Conservation (phyloP, 92 coral and sea anemone species). For the Zoanthus gigantus region DNA sequence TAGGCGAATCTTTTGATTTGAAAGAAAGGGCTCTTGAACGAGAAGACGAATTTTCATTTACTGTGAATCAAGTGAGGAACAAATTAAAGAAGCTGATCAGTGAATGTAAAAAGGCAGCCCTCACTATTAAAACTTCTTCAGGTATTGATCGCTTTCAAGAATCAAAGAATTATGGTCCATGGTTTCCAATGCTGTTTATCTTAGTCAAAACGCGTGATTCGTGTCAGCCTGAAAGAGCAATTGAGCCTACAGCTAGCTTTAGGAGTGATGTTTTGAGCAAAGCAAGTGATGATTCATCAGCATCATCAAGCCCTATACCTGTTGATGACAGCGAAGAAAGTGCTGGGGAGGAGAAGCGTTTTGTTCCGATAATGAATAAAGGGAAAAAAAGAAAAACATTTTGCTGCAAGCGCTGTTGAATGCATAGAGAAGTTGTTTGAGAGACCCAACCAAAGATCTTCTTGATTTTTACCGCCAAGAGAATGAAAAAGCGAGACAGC, state of each 20-base stretch:
- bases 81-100: conserved; percentile 1
- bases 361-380: not conserved
- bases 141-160: not conserved
- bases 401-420: conserved; percentile 27
- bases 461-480: conserved; percentile 52
- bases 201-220: not conserved
- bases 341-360: not conserved
- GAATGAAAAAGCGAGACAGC: conserved; percentile 49
- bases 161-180: too few species aligned
- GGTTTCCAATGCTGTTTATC: too few species aligned
- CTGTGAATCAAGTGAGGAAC: conserved; percentile 2
- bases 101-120: conserved; percentile 9
- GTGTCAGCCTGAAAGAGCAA: conserved; percentile 7
- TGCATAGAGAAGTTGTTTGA: conserved; percentile 48
- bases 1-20: too few species aligned
- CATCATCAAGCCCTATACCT: not conserved
- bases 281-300: not conserved
- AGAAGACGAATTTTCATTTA: not conserved
- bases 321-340: not conserved
- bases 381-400: not conserved
- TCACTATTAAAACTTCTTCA: not conserved
- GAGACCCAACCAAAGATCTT: conserved; percentile 56
- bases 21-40: not conserved
- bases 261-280: not conserved
- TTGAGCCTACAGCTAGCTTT: conserved; percentile 1